A percentile compares a stretch with the other conserved stretches of the same genome.
These are phyloP conservation scores for Drosophila punjabiensis DNA, from an alignment of 1,140 invertebrate species.

Conservation along the genomic window DNA sequence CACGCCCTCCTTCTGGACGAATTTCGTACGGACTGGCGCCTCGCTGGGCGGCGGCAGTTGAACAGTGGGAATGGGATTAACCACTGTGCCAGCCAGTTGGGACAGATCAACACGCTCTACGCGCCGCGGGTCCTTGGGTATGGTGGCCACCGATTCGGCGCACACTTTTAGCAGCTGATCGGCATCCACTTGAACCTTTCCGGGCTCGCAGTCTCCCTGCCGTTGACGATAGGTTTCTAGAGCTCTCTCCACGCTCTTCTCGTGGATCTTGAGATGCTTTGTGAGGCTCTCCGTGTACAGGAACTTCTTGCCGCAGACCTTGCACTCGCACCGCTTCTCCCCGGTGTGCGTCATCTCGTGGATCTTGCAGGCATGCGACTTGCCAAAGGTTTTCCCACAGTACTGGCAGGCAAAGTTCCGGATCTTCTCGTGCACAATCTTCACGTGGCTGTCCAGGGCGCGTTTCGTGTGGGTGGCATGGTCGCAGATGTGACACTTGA, in stretches of 20 bases:
- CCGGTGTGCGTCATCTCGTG: constrained; percentile 86
- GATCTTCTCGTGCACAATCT: constrained; percentile 81
- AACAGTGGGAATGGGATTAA: constrained; percentile 74
- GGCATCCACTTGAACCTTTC: constrained; percentile 34
- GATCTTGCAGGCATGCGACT: constrained; percentile 81
- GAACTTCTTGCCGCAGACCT: constrained; percentile 73
- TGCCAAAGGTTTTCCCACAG: constrained; percentile 81
- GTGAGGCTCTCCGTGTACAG: constrained; percentile 76
- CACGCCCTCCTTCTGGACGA: constrained; percentile 73
- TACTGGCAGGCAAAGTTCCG: constrained; percentile 79
- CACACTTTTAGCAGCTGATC: constrained; percentile 74
- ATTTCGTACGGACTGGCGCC: constrained; percentile 41
- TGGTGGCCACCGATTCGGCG: constrained; percentile 77
- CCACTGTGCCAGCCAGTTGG: constrained; percentile 72
- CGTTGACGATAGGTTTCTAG: constrained; percentile 76
- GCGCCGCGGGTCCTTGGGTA: constrained; percentile 71
- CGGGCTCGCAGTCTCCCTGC: constrained; percentile 48
- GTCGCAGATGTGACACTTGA: constrained; percentile 73
- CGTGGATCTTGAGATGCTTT: constrained; percentile 79
- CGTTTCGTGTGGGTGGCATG: constrained; percentile 79
- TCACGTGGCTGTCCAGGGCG: constrained; percentile 73
- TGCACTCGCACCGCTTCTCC: constrained; percentile 85
- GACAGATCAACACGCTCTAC: constrained; percentile 77
- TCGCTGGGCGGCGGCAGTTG: constrained; percentile 44
- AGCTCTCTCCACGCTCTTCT: constrained; percentile 74